Base-by-base conservation (phyloP, 2,888 invertebrate species). In the Pseudococcus viburni region DNA sequence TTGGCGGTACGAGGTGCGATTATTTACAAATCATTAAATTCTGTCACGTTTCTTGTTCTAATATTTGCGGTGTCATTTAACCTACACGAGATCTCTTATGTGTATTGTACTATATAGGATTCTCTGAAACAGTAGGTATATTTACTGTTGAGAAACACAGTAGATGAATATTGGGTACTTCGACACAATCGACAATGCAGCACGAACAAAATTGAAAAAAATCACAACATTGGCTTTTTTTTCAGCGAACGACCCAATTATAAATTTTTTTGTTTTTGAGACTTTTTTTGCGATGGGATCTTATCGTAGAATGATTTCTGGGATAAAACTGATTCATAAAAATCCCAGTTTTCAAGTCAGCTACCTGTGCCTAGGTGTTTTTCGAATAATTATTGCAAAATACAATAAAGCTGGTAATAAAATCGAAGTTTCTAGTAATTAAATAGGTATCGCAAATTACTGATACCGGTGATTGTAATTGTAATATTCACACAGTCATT, bases 1-100 rank as follows among this genome's bases (percentile, higher is more conserved):
- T 84, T 84, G 33, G 84, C 19, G 84, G 46, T 84, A 84, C 84
- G 48, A 48, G 84, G 46, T 59, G 64, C 64, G 55, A 84, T 84
- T 84, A 84, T 84, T 84, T 84, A 33, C 84, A 48, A 84, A 55
- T 84, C 33, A 84, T 55, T 84, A 84, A 48, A 84, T 51, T 84
- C 55, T 51, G 84, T 83, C 80, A 83, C 80, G 80, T 83, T 73
- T 73, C 73, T 33, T 73, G 73, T 73, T 73, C 73, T 19, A 83
- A 46, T 83, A 46, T 26, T 83, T 42, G 80, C 80, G 80, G 80
- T 83, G 80, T 83, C 80, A 46, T 83, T 83, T 83, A 83, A 83
- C 80, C 80, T 83, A 73, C 39, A 73, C 73, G 33, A 33, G 73
- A 73, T 73, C 33, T 73, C 12, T 8, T 59, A 19, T 19, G 19